Percentiles rank a stretch among this genome's conserved stretches.
Evolutionary conservation across 2,888 invertebrate species (phyloP).

Genomic region (Prionchulus punctatus): DNA sequence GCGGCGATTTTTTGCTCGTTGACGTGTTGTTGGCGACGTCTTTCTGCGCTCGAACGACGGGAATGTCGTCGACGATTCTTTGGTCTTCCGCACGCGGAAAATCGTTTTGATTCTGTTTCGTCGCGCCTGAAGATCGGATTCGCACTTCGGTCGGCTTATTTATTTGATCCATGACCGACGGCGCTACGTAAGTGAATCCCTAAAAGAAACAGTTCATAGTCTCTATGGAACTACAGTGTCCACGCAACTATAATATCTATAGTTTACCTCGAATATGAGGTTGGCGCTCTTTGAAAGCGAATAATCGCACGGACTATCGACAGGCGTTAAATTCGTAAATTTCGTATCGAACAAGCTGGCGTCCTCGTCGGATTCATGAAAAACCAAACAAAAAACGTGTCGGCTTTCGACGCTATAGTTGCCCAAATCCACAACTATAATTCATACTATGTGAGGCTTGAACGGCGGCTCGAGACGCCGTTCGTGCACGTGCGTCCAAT

Average conservation of each 20-base stretch:
- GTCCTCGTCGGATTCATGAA: slow-evolving; percentile 77
- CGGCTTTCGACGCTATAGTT: too few relatives aligned
- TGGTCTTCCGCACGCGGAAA: too few relatives aligned
- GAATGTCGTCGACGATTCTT: too few relatives aligned
- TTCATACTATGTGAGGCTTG: slow-evolving; percentile 68
- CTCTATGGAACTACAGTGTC: too few relatives aligned
- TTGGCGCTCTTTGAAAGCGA: slow-evolving; percentile 90
- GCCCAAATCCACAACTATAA: too few relatives aligned
- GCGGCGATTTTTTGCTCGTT: too few relatives aligned
- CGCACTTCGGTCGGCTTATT: slow-evolving; percentile 5
- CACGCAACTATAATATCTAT: too few relatives aligned
- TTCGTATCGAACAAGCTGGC: slow-evolving; percentile 95
- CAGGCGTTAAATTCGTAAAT: slow-evolving; percentile 89
- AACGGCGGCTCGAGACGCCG: slow-evolving; percentile 84
- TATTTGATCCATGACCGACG: slow-evolving; percentile 56
- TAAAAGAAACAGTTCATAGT: slow-evolving; percentile 32
- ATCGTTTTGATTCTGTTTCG: slow-evolving; percentile 3
- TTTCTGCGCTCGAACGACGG: too few relatives aligned
- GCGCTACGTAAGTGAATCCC: slow-evolving; percentile 98
- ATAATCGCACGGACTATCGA: slow-evolving; percentile 78
- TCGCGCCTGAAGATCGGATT: slow-evolving; percentile 10
- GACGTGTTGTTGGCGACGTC: too few relatives aligned
- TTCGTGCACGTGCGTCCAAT: slow-evolving; percentile 80
- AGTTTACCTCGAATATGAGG: slow-evolving; percentile 81
- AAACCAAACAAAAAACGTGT: slow-evolving; percentile 5